Base-by-base conservation (phyloP, 2,888 invertebrate genomes). In the Brachyptera risi region DNA sequence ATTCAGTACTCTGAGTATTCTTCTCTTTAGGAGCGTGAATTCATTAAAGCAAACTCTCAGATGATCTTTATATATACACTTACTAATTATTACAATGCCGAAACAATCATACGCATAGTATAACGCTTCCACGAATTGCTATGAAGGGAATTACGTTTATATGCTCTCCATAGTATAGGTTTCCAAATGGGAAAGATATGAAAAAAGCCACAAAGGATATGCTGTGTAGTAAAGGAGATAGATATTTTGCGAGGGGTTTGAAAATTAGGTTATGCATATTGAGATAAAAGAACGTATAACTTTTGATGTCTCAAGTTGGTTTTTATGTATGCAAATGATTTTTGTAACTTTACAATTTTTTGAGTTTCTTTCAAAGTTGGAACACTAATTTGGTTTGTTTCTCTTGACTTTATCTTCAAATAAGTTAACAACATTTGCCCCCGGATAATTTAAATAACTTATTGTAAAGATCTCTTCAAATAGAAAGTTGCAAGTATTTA, bases 101-200 rank as follows among this genome's bases (percentile, higher is more conserved):
- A 49, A 3, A 19, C 37, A 56, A 61, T 61, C 57, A 56, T 60
- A 47, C 56, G 47, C 47, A 61, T 56, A 61, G 56, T 57, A 61
- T 49, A 49, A 49, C 37, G 27, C 27, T 11, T 27, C 24, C 5
- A n/a, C 37, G 35, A 47, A 19, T 19, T 56, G 54, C 15, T 13
- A 27, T 31, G 31, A 24, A 56, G 56, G 38, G 57, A 61, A 61
- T 61, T 61, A 49, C 56, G 57, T 61, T 61, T 61, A 49, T 49
- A 61, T 61, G 59, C 42, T 51, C 38, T 61, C 56, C 38, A 24
- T n/a, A n/a, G n/a, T 61, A 21, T 56, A 61, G 57, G n/a, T 57
- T 37, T 27, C 27, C 49, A 56, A 23, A 56, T 49, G 24, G 35
- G 47, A 21, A 56, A n/a, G n/a, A n/a, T 49, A 59, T 26, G 56